These are phyloP conservation scores for Orgyia antiqua DNA, from an alignment of 2,888 invertebrate genomes.

Conservation along the genomic window DNA sequence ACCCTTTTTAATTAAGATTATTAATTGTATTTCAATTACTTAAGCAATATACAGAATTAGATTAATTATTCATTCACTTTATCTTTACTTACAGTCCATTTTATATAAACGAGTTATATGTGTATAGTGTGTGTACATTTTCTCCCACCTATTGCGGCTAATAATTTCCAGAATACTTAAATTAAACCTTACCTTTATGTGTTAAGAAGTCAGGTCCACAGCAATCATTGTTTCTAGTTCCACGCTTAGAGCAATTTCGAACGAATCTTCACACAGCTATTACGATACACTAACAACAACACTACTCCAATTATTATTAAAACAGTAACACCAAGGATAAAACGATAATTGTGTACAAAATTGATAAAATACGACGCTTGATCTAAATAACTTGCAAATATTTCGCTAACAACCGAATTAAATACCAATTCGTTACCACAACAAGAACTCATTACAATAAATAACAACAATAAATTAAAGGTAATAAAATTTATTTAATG, in stretches of 20 bases:
- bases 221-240: slow-evolving; percentile 45
- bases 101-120: too few species aligned
- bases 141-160: too few species aligned
- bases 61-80: too few species aligned
- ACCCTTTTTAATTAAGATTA: too few species aligned
- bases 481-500: slow-evolving; percentile 22
- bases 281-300: slow-evolving; percentile 31
- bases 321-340: slow-evolving; percentile 39
- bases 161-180: too few species aligned
- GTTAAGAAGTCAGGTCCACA: slow-evolving; percentile 28
- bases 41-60: too few species aligned
- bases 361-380: slow-evolving; percentile 47
- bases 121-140: too few species aligned
- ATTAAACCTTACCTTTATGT: slow-evolving; percentile 38
- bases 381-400: slow-evolving; percentile 52
- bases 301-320: slow-evolving; percentile 34
- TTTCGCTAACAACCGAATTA: slow-evolving; percentile 60
- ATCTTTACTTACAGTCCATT: too few species aligned
- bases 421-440: slow-evolving; percentile 64
- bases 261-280: slow-evolving; percentile 26
- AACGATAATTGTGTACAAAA: slow-evolving; percentile 40
- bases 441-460: slow-evolving; percentile 70
- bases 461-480: slow-evolving; percentile 22
- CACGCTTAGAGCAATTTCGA: slow-evolving; percentile 25
- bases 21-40: too few species aligned